Evolutionary conservation across 2,113 vertebrate species (phyloP), one percentile per base, ranked within the genome.

Genomic region (Falco punctatus): DNA sequence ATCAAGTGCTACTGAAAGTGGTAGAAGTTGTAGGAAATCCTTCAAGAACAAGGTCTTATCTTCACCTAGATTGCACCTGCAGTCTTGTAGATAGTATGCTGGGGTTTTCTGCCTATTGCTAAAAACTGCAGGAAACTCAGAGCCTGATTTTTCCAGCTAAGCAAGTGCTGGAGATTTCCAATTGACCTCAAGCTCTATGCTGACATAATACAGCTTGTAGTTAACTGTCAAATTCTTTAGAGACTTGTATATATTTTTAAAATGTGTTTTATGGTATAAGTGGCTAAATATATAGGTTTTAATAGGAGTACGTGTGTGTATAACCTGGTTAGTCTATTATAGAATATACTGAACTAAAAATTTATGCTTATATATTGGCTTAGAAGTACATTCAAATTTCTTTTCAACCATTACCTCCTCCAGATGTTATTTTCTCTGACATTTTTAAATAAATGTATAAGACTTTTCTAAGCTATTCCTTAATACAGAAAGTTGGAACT

Each of bases 211-310:
- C 71, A 94, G 51, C 35, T 58, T 92, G 54, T 51, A 77, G 44
- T 82, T 90, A 90, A 44, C 85, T 83, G 35, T 62, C 17, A 88
- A 94, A 67, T 51, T 19, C 84, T 92, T 94, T 62, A 66, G 71
- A 80, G 81, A 46, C 24, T 86, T 90, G n/a, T 49, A 92, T 54
- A 66, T 69, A 80, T 55, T 92, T 97, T 90, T 51, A 66, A 96
- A 73, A 93, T 59, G 62, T 95, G 92, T 89, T 96, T 97, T 92
- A 90, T 80, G 48, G 32, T 11, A 15, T n/a, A 86, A 80, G 79
- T 62, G 59, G 46, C 19, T 78, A 95, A 77, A 86, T 90, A 73
- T 57, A 66, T 6, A 81, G 58, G 9, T 42, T 70, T 96, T 90
- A 80, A 77, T 69, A 77, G 54, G 17, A 85, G 73, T 58, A 35